Conservation (phyloP, 2,888 invertebrate species). For the Luffia ferchaultella region DNA sequence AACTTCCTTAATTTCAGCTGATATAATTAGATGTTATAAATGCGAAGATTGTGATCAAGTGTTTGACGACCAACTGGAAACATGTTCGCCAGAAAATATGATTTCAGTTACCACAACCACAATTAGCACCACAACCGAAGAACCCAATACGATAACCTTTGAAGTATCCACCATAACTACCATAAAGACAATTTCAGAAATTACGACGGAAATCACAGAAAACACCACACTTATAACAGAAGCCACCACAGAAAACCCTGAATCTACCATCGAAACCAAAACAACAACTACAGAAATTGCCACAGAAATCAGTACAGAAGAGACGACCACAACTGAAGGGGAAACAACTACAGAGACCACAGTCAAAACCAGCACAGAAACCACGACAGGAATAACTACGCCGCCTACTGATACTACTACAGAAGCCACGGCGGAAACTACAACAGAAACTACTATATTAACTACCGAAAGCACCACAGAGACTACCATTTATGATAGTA, state of each 20-base stretch:
- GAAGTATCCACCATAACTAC: constrained; percentile 4
- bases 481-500: neutral
- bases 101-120: neutral
- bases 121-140: neutral
- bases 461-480: neutral
- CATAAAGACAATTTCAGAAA: constrained; percentile 2
- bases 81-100: constrained; percentile 16
- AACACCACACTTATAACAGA: constrained; percentile 3
- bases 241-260: neutral
- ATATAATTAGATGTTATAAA: constrained; percentile 24
- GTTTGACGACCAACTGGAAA: constrained; percentile 14
- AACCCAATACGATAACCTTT: neutral
- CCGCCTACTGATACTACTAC: constrained; percentile 5
- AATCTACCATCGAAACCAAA: constrained; percentile 3
- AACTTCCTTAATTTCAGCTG: constrained; percentile 22
- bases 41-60: constrained; percentile 22
- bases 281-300: constrained; percentile 8
- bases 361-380: constrained; percentile 4
- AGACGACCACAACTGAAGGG: constrained; percentile 1
- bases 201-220: constrained; percentile 2
- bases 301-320: constrained; percentile 2
- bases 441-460: neutral
- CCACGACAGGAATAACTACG: constrained; percentile 1
- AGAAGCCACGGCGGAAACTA: constrained; percentile 4
- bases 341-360: constrained; percentile 1